These are phyloP conservation scores for Gymnobelideus leadbeateri DNA, from an alignment of 2,113 vertebrate genomes.

Conservation along the genomic window DNA sequence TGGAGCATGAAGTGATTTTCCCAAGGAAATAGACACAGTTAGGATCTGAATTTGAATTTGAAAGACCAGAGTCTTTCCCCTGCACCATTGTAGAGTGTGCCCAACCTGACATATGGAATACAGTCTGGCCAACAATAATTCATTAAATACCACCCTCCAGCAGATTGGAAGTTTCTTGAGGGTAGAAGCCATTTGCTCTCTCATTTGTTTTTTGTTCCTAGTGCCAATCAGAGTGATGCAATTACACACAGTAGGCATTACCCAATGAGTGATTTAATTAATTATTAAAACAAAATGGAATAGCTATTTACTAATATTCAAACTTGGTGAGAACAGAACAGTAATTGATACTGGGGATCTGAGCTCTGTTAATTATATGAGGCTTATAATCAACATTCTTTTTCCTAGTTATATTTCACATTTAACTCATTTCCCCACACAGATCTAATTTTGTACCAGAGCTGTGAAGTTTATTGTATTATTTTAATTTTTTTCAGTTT, in stretches of 20 bases:
- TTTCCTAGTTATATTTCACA: conserved; percentile 73
- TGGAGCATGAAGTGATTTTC: neutral
- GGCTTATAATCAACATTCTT: conserved; percentile 74
- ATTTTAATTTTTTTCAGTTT: conserved; percentile 51
- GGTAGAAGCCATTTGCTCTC: neutral
- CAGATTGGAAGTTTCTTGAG: neutral
- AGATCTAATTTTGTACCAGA: conserved; percentile 62
- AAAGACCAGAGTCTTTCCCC: neutral
- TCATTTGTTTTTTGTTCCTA: neutral
- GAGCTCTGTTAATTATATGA: conserved; percentile 70
- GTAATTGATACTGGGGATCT: conserved; percentile 63
- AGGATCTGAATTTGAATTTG: neutral
- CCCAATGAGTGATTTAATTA: conserved; percentile 1
- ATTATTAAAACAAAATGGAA: conserved; percentile 79
- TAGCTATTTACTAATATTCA: conserved; percentile 64
- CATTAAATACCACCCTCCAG: neutral
- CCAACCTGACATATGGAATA: neutral
- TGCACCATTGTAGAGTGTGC: neutral
- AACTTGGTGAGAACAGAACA: conserved; percentile 46
- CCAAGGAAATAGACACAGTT: neutral
- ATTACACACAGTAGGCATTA: neutral
- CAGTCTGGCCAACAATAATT: neutral
- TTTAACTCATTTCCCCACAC: conserved; percentile 73
- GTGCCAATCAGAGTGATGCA: neutral
- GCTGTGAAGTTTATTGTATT: conserved; percentile 62